Evolutionary conservation across 2,888 invertebrate genomes (phyloP).

Genomic region (Sisyra nigra): DNA sequence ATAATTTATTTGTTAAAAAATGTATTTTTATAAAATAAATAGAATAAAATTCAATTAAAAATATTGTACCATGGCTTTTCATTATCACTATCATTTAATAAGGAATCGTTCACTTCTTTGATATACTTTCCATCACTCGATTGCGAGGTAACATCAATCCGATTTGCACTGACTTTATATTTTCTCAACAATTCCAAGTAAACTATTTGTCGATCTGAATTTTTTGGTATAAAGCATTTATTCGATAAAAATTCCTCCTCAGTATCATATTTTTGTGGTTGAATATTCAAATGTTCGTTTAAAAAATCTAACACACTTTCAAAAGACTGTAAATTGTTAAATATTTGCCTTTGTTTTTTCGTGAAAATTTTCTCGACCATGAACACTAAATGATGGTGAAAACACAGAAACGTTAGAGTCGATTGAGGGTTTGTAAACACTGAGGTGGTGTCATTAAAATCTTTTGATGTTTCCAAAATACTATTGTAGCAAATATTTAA

Average conservation of each 20-base stretch:
- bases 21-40: no score
- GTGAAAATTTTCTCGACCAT: constrained; percentile 78
- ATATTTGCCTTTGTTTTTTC: constrained; percentile 52
- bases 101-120: constrained; percentile 12
- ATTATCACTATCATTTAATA: not conserved
- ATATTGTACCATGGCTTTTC: no score
- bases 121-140: constrained; percentile 16
- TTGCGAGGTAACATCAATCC: constrained; percentile 15
- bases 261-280: constrained; percentile 21
- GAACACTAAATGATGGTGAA: constrained; percentile 92
- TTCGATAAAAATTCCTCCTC: constrained; percentile 9
- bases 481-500: constrained; percentile 44
- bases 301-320: constrained; percentile 56
- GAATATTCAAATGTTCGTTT: constrained; percentile 34
- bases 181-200: no score
- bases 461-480: constrained; percentile 19
- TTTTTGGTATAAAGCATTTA: no score
- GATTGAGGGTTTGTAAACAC: constrained; percentile 32
- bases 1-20: no score
- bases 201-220: no score
- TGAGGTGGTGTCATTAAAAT: constrained; percentile 13
- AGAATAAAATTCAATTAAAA: no score
- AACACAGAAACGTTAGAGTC: constrained; percentile 58
- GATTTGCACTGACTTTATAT: no score
- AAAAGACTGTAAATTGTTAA: constrained; percentile 59